phyloP scores from a whole-genome alignment of 2,797 vertebrate genomes.

The Molossus alvarezi region DNA sequence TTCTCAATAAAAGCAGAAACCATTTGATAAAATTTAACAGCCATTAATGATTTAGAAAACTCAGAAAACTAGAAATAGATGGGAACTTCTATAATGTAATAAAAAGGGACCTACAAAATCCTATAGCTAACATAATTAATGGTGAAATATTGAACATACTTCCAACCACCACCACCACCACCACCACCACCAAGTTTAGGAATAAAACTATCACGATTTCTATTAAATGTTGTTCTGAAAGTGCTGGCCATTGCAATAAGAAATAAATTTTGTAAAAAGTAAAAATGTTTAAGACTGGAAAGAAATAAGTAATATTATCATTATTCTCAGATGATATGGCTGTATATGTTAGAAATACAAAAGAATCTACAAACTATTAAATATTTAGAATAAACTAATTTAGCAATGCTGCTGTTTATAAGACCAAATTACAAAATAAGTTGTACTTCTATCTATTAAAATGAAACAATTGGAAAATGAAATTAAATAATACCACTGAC shows the following conservation, averaged over 20 bases:
- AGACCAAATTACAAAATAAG: slow-evolving; percentile 18
- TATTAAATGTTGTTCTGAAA: slow-evolving; percentile 21
- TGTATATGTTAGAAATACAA: background rate
- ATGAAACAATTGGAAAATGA: slow-evolving; percentile 48
- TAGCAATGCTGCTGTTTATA: background rate
- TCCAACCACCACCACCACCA: background rate
- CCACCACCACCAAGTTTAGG: background rate
- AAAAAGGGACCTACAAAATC: slow-evolving; percentile 36
- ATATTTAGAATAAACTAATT: slow-evolving; percentile 60
- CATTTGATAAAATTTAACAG: slow-evolving; percentile 55
- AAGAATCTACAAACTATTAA: slow-evolving; percentile 49
- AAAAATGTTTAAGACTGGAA: too few species aligned
- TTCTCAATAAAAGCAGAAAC: slow-evolving; percentile 48
- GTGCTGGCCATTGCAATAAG: background rate
- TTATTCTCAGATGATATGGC: background rate
- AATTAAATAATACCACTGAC: slow-evolving; percentile 44
- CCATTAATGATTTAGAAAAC: slow-evolving; percentile 53
- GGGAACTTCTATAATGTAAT: slow-evolving; percentile 44
- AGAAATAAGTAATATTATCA: too few species aligned
- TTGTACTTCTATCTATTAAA: background rate
- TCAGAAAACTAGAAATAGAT: background rate
- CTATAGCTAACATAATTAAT: slow-evolving; percentile 37
- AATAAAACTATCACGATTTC: slow-evolving; percentile 50
- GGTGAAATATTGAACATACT: background rate
- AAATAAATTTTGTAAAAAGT: too few species aligned